Base-by-base conservation (phyloP, 2,113 vertebrate species). In the Bettongia penicillata region DNA sequence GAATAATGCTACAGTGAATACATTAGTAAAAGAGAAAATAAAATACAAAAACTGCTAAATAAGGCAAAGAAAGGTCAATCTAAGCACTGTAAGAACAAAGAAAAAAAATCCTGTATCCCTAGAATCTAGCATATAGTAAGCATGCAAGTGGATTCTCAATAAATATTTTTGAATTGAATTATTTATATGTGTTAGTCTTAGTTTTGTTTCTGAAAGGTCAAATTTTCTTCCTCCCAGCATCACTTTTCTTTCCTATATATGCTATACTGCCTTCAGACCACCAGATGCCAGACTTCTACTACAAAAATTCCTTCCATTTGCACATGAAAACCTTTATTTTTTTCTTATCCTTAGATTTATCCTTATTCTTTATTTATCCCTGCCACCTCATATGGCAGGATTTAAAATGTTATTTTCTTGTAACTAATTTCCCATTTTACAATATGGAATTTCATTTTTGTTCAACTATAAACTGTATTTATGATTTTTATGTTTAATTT, bases 201-300 rank as follows among this genome's bases (percentile, higher is more conserved):
- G 93, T 97, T 96, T 92, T 91, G 2, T 91, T 96, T 93, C 26
- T 37, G 11, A 53, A 89, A 91, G 94, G 37, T 90, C 52, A 91
- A 95, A 57, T 95, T 90, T 84, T 84, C 49, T 25, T 90, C 90
- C 92, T 97, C 91, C 92, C 92, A 91, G 47, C 25, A 89, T 43
- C 22, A 0, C 0, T 28, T 5, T 91, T 48, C n/a, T 94, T 25
- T 61, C 37, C 91, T n/a, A 89, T 43, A 37, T 53, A 91, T 98
- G 97, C 91, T 68, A 37, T 97, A 96, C 96, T 93, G 95, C 12
- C 28, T 22, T 22, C 0, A 77, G 37, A 89, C 99, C 99, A 99
- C 98, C 98, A 98, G 99, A 98, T 99, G 99, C 98, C 99, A 99
- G 98, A 97, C 98, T 98, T 98, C 95, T 98, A 98, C 98, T 98